Percentiles rank a stretch among this genome's conserved stretches.
These are phyloP conservation scores for Atrina japonica DNA, from an alignment of 2,888 invertebrate genomes.

Conservation along the genomic window DNA sequence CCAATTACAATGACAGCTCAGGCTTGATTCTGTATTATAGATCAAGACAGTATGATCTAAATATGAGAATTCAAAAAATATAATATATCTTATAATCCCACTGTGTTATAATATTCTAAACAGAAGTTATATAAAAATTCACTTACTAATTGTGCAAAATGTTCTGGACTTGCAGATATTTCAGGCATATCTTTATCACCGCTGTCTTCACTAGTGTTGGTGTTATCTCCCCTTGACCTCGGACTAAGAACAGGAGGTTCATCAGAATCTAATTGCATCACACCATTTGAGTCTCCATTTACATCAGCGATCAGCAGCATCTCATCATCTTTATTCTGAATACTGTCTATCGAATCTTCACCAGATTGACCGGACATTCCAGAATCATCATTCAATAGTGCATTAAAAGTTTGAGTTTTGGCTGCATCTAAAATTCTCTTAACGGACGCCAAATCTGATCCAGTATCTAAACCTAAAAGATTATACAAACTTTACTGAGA, in stretches of 20 bases:
- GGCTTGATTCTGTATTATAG: too few relatives aligned
- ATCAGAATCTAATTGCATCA: background rate
- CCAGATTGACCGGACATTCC: slow-evolving; percentile 36
- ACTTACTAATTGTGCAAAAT: slow-evolving; percentile 24
- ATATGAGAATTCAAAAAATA: too few relatives aligned
- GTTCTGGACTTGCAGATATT: slow-evolving; percentile 19
- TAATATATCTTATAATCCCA: too few relatives aligned
- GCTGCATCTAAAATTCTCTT: slow-evolving; percentile 90
- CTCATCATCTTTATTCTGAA: slow-evolving; percentile 1
- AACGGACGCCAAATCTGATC: slow-evolving; percentile 87
- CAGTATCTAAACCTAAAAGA: slow-evolving; percentile 13
- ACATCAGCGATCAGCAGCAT: slow-evolving; percentile 12
- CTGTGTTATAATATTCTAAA: too few relatives aligned
- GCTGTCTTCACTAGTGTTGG: slow-evolving; percentile 8
- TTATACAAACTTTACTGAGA: too few relatives aligned
- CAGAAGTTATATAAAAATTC: too few relatives aligned
- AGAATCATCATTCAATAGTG: slow-evolving; percentile 82
- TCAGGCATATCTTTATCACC: slow-evolving; percentile 33
- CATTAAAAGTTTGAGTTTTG: slow-evolving; percentile 84
- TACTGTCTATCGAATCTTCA: slow-evolving; percentile 22
- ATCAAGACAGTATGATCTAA: too few relatives aligned
- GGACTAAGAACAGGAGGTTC: slow-evolving; percentile 38
- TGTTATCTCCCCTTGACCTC: slow-evolving; percentile 20
- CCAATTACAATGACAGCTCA: too few relatives aligned
- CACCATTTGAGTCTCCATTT: background rate